A percentile compares a stretch with the other conserved stretches of the same genome.
Evolutionary conservation across 1,140 invertebrate genomes (phyloP).

Genomic region (Papilio machaon): DNA sequence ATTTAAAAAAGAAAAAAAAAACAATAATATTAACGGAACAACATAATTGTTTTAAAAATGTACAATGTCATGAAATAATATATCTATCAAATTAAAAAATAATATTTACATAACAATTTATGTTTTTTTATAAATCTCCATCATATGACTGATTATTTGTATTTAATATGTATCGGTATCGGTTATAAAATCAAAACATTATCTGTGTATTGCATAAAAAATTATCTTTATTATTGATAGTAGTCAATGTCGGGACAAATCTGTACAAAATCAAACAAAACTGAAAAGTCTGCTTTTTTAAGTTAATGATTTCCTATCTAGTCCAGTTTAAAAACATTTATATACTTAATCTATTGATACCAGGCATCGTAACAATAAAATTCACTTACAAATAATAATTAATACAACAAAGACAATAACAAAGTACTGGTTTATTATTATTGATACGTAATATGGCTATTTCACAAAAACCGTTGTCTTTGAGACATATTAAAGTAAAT

Average conservation of each 20-base stretch:
- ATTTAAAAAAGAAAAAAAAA: conserved; percentile 76
- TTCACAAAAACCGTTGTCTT: conserved; percentile 9
- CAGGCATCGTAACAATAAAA: conserved; percentile 24
- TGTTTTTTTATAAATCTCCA: conserved; percentile 62
- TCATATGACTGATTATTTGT: conserved; percentile 57
- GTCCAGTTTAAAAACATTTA: conserved; percentile 10
- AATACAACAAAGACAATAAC: conserved; percentile 16
- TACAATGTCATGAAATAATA: conserved; percentile 74
- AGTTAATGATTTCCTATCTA: neutral
- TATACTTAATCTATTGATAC: neutral
- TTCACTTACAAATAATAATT: conserved; percentile 22
- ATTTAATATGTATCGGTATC: conserved; percentile 35
- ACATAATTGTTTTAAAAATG: conserved; percentile 72
- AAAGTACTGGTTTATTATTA: conserved; percentile 25
- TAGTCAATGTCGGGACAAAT: conserved; percentile 5
- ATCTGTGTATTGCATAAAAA: neutral
- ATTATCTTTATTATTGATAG: neutral
- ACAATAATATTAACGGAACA: conserved; percentile 79
- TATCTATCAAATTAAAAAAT: conserved; percentile 56
- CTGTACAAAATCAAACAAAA: neutral
- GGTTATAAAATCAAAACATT: neutral
- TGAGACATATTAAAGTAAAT: conserved; percentile 14
- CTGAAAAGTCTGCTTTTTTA: neutral
- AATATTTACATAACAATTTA: conserved; percentile 70
- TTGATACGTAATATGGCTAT: conserved; percentile 19